These are phyloP conservation scores for Nixonia krombeini DNA, from an alignment of 1,140 invertebrate genomes.

Conservation along the genomic window DNA sequence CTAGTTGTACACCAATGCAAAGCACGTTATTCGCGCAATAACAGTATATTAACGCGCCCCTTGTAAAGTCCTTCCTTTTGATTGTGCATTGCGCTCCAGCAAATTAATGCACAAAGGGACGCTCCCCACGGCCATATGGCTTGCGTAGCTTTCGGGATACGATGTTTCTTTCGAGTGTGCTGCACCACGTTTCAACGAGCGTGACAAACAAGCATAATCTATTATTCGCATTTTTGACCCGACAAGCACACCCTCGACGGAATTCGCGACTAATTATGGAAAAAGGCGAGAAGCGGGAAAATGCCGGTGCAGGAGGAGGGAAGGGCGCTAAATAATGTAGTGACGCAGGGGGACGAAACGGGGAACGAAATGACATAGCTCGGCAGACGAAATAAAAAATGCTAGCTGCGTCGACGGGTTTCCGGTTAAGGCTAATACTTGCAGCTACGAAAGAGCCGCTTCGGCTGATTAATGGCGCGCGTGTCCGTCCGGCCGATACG, in stretches of 20 bases:
- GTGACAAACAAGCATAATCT: too few relatives aligned
- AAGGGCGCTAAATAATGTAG: slow-evolving; percentile 19
- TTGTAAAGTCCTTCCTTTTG: too few relatives aligned
- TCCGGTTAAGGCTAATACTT: slow-evolving; percentile 37
- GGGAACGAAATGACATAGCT: slow-evolving; percentile 22
- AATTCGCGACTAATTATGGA: slow-evolving; percentile 14
- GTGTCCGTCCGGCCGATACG: slow-evolving; percentile 32
- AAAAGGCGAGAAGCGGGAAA: slow-evolving; percentile 1
- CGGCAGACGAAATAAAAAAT: slow-evolving; percentile 23
- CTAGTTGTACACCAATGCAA: too few relatives aligned
- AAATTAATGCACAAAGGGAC: too few relatives aligned
- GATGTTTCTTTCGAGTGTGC: too few relatives aligned
- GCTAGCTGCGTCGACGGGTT: slow-evolving; percentile 29
- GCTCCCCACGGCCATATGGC: too few relatives aligned
- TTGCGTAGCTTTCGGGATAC: too few relatives aligned
- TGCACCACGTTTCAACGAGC: too few relatives aligned
- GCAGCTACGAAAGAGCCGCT: slow-evolving; percentile 42
- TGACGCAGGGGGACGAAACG: slow-evolving; percentile 25
- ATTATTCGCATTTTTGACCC: slow-evolving; percentile 9
- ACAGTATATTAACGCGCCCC: too few relatives aligned
- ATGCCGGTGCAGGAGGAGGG: neutral
- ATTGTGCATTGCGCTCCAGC: too few relatives aligned
- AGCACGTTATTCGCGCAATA: too few relatives aligned
- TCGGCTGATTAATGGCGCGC: slow-evolving; percentile 34
- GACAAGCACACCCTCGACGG: slow-evolving; percentile 4